Evolutionary conservation across 2,113 vertebrate genomes (phyloP).

Genomic region (Gobio gobio): DNA sequence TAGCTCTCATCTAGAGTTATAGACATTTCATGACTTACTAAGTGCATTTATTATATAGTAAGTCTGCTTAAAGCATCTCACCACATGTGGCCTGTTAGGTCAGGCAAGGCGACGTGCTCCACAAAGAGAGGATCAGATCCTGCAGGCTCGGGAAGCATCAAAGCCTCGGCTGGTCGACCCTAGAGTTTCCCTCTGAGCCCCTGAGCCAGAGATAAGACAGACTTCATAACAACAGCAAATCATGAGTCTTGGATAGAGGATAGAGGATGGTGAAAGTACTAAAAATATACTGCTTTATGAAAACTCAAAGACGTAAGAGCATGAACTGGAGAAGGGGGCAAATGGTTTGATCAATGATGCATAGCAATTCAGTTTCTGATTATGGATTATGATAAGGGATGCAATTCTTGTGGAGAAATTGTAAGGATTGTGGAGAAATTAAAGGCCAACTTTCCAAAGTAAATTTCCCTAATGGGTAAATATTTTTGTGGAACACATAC

Average conservation of each 20-base stretch:
- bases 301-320: conserved; percentile 25
- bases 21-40: conserved; percentile 11
- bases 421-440: neutral
- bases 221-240: conserved; percentile 41
- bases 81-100: conserved; percentile 21
- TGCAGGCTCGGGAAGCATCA: conserved; percentile 31
- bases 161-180: conserved; percentile 26
- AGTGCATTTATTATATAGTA: neutral
- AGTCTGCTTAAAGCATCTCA: conserved; percentile 4
- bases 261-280: conserved; percentile 24
- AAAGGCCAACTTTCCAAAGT: neutral
- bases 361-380: neutral
- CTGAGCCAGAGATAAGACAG: conserved; percentile 25
- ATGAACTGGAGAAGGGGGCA: conserved; percentile 18
- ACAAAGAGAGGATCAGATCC: conserved; percentile 23
- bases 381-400: neutral
- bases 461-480: no score
- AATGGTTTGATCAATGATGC: neutral
- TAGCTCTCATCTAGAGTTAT: neutral
- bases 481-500: no score
- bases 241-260: conserved; percentile 22
- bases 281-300: conserved; percentile 32
- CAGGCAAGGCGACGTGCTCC: conserved; percentile 32
- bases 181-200: conserved; percentile 26
- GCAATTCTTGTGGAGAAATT: neutral